Conservation (phyloP, 2,888 invertebrate species). For the Charanyca ferruginea region DNA sequence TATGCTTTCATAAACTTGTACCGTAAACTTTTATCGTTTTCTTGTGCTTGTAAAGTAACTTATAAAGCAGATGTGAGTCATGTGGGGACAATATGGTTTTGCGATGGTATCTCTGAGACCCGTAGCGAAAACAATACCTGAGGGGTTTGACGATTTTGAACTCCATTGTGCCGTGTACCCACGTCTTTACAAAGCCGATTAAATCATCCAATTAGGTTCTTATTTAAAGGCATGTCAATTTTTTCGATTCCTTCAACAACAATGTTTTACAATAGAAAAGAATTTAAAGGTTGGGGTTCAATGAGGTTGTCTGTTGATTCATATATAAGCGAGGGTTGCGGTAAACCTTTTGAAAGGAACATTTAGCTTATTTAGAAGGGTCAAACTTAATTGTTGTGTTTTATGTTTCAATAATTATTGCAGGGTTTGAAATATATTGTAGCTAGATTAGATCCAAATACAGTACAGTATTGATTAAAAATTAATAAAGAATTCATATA, state of each 20-base stretch:
- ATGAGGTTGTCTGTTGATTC: constrained; percentile 26
- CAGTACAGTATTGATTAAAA: not conserved
- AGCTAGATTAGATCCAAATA: not conserved
- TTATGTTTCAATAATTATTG: constrained; percentile 36
- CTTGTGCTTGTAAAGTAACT: constrained; percentile 36
- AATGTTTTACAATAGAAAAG: constrained; percentile 35
- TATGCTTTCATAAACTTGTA: constrained; percentile 30
- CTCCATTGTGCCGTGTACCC: constrained; percentile 12
- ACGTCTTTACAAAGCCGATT: constrained; percentile 29
- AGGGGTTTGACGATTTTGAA: constrained; percentile 20
- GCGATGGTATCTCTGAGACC: constrained; percentile 29
- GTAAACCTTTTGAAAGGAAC: constrained; percentile 36
- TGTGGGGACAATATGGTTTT: constrained; percentile 8
- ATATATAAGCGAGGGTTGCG: constrained; percentile 25
- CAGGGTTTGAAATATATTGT: constrained; percentile 11
- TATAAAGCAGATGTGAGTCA: constrained; percentile 19
- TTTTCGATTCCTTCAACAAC: constrained; percentile 25
- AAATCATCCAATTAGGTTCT: constrained; percentile 31
- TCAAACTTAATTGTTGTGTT: constrained; percentile 33
- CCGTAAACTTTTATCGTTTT: constrained; percentile 43
- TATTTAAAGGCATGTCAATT: constrained; percentile 32
- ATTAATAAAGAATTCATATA: not conserved
- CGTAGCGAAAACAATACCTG: constrained; percentile 23
- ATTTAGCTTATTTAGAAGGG: constrained; percentile 39
- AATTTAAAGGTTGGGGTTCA: constrained; percentile 24